phyloP scores from a whole-genome alignment of 2,888 invertebrate species.

The Julus scanicus region DNA sequence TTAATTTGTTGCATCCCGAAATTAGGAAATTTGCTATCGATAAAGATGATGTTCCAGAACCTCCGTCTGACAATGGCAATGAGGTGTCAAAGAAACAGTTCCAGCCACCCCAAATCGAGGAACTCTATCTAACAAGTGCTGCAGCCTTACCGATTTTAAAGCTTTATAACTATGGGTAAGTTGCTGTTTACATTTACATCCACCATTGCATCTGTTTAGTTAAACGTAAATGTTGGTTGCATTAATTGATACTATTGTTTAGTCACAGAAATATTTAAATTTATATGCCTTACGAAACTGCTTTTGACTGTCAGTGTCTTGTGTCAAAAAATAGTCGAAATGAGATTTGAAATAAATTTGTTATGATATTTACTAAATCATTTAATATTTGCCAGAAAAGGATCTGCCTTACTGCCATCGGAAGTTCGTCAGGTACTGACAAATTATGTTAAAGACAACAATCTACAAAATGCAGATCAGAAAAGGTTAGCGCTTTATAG shows the following conservation, averaged over 20 bases:
- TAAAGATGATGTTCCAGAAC: slow-evolving; percentile 52
- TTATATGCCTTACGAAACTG: too few species aligned
- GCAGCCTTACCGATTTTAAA: slow-evolving; percentile 74
- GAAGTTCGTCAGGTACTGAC: slow-evolving; percentile 77
- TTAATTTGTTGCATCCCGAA: slow-evolving; percentile 69
- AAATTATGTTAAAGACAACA: slow-evolving; percentile 77
- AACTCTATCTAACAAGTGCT: slow-evolving; percentile 77
- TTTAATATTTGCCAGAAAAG: slow-evolving; percentile 63
- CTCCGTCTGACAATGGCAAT: slow-evolving; percentile 21
- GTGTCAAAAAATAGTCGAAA: too few species aligned
- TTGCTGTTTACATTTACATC: background rate
- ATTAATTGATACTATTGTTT: too few species aligned
- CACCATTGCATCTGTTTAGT: too few species aligned
- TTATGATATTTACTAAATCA: background rate
- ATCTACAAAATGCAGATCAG: slow-evolving; percentile 69
- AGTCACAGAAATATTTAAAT: too few species aligned
- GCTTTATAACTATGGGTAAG: slow-evolving; percentile 71
- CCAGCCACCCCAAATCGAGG: slow-evolving; percentile 72
- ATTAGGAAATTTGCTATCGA: slow-evolving; percentile 61
- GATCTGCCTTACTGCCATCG: slow-evolving; percentile 65
- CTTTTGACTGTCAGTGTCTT: too few species aligned
- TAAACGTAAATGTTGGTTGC: too few species aligned
- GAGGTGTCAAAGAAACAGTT: slow-evolving; percentile 62
- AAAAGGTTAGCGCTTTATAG: slow-evolving; percentile 62
- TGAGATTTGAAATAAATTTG: background rate